Percentiles rank a stretch among this genome's conserved stretches.
Evolutionary conservation across 2,888 invertebrate species (phyloP).

Genomic region (Agrilus cyanescens): DNA sequence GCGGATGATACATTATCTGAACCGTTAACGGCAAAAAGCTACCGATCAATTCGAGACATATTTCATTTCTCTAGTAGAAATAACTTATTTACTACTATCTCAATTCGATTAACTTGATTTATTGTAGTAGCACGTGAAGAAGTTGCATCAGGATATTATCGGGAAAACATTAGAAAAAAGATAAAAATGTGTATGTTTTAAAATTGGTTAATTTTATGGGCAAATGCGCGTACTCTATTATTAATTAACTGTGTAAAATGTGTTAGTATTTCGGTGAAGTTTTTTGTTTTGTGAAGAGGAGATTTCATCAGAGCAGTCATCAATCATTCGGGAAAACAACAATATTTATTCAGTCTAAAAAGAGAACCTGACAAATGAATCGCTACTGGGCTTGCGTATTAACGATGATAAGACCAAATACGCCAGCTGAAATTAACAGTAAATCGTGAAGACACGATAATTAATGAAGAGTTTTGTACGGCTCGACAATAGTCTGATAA

Average conservation of each 20-base stretch:
- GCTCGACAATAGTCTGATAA: conserved; percentile 29
- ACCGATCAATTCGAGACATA: too few relatives aligned
- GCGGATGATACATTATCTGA: too few relatives aligned
- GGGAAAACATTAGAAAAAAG: neutral
- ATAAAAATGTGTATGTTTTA: neutral
- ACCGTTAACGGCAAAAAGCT: too few relatives aligned
- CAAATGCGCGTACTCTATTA: conserved; percentile 8
- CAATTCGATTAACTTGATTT: too few relatives aligned
- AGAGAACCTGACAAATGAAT: conserved; percentile 28
- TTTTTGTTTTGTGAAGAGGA: conserved; percentile 16
- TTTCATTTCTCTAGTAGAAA: too few relatives aligned
- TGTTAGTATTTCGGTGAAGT: conserved; percentile 14
- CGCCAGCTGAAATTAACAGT: conserved; percentile 31
- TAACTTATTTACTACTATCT: too few relatives aligned
- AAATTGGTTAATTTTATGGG: conserved; percentile 1
- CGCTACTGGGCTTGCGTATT: conserved; percentile 25
- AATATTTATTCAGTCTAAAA: conserved; percentile 19
- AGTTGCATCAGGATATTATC: too few relatives aligned
- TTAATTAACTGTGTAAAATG: conserved; percentile 14
- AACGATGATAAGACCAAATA: conserved; percentile 25
- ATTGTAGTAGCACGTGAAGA: too few relatives aligned
- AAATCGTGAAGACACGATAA: conserved; percentile 30
- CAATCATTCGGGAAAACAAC: conserved; percentile 22
- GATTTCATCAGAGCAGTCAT: conserved; percentile 25
- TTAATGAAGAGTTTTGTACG: conserved; percentile 32